A percentile compares a stretch with the other conserved stretches of the same genome.
phyloP scores from a whole-genome alignment of 35 echinoderm and acorn worm species.

The Apostichopus californicus region DNA sequence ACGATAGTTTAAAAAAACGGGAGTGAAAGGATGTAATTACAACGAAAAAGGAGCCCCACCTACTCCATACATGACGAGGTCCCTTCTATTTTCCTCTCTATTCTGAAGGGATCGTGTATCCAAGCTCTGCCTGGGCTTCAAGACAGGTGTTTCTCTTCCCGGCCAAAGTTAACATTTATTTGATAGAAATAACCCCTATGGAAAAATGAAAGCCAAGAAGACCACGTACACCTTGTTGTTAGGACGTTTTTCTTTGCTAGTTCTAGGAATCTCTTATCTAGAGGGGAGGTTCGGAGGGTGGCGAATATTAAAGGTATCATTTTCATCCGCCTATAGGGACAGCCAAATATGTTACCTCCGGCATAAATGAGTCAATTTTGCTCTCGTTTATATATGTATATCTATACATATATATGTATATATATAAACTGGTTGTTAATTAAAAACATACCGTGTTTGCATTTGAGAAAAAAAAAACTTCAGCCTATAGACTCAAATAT shows the following conservation, averaged over 20 bases:
- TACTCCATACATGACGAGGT: not conserved
- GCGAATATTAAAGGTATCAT: constrained; percentile 51
- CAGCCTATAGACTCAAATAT: not conserved
- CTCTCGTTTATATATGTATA: not conserved
- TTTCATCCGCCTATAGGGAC: constrained; percentile 42
- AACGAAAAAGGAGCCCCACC: constrained; percentile 10
- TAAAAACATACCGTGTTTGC: constrained; percentile 50
- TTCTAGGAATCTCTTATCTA: constrained; percentile 27
- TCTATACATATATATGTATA: too few relatives aligned
- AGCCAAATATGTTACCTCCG: constrained; percentile 45
- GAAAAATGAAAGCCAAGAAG: constrained; percentile 39
- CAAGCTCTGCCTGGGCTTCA: not conserved
- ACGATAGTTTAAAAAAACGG: not conserved
- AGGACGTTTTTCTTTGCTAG: constrained; percentile 12
- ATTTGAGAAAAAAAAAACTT: constrained; percentile 5
- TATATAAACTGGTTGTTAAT: constrained; percentile 51
- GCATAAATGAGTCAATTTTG: constrained; percentile 55
- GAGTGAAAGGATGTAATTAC: constrained; percentile 57
- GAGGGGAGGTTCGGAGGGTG: constrained; percentile 29
- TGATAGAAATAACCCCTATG: constrained; percentile 50
- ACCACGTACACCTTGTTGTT: constrained; percentile 13
- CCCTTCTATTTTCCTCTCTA: constrained; percentile 18
- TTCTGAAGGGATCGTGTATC: constrained; percentile 29
- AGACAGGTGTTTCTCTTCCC: constrained; percentile 45
- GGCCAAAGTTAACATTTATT: constrained; percentile 54